Evolutionary conservation across 2,113 vertebrate genomes (phyloP).

Genomic region (Chionis minor): DNA sequence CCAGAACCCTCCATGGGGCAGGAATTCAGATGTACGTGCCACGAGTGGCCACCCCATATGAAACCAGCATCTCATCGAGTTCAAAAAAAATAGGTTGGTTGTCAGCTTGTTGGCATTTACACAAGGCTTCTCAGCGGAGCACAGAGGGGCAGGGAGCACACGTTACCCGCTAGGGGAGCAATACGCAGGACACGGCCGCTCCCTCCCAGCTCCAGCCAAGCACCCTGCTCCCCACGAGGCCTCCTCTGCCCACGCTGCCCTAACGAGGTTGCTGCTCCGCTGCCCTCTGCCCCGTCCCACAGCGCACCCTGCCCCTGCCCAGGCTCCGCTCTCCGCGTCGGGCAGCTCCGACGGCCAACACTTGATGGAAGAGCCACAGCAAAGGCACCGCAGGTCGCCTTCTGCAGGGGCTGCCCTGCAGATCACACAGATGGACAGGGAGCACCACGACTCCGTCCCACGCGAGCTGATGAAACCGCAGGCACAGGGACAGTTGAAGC

Average conservation of each 20-base stretch:
- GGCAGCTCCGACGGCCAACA: no score
- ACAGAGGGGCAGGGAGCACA: background rate
- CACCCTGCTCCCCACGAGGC: background rate
- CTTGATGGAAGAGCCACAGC: rapidly evolving
- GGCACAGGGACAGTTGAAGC: background rate
- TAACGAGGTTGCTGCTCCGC: no score
- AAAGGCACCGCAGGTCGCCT: background rate
- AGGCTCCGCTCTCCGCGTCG: no score
- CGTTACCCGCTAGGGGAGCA: no score
- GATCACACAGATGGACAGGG: rapidly evolving
- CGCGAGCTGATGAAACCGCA: background rate
- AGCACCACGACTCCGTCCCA: rapidly evolving
- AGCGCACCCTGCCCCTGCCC: no score
- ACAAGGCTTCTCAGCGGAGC: background rate
- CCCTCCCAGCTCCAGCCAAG: background rate
- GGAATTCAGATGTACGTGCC: background rate
- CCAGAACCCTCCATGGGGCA: rapidly evolving
- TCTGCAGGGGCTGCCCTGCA: background rate
- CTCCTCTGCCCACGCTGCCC: background rate
- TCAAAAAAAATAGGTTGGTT: background rate
- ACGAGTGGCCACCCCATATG: background rate
- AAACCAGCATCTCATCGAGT: rapidly evolving
- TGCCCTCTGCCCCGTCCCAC: background rate
- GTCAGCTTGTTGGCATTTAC: no score
- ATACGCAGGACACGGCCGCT: no score